Evolutionary conservation across 2,888 invertebrate species (phyloP).

Genomic region (Alsophila aescularia): DNA sequence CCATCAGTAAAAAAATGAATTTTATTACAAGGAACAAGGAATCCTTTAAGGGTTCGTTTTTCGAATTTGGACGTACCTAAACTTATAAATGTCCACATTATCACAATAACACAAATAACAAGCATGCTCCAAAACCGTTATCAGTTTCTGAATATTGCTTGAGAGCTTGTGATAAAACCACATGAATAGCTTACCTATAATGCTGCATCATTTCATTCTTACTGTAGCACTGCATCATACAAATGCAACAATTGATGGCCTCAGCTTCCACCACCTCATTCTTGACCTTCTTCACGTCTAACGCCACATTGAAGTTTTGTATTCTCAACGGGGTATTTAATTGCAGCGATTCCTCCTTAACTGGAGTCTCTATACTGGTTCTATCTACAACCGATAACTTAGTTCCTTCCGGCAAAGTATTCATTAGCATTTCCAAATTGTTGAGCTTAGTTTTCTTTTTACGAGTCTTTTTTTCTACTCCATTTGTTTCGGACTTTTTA

Average conservation of each 20-base stretch:
- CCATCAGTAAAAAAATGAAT: too few relatives aligned
- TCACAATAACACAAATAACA: too few relatives aligned
- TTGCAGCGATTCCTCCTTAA: not conserved
- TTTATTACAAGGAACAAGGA: too few relatives aligned
- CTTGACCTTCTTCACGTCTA: slow-evolving; percentile 43
- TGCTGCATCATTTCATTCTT: slow-evolving; percentile 65
- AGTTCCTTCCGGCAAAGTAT: slow-evolving; percentile 43
- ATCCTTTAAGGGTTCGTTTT: too few relatives aligned
- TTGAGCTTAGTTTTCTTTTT: slow-evolving; percentile 51
- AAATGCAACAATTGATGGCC: slow-evolving; percentile 69
- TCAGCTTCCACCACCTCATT: slow-evolving; percentile 47
- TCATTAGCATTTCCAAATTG: slow-evolving; percentile 43
- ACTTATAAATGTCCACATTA: too few relatives aligned
- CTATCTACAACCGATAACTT: slow-evolving; percentile 40
- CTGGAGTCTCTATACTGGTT: slow-evolving; percentile 3
- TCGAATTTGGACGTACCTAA: too few relatives aligned
- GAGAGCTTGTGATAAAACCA: not conserved
- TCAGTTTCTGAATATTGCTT: not conserved
- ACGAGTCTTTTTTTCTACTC: slow-evolving; percentile 42
- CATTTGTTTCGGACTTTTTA: slow-evolving; percentile 47
- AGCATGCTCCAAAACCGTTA: too few relatives aligned
- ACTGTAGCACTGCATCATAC: slow-evolving; percentile 58
- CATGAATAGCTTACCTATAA: slow-evolving; percentile 61
- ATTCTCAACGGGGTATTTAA: not conserved
- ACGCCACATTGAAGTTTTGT: slow-evolving; percentile 7